These are phyloP conservation scores for Rhadinocentrus ornatus DNA, from an alignment of 2,797 vertebrate species.

Conservation along the genomic window DNA sequence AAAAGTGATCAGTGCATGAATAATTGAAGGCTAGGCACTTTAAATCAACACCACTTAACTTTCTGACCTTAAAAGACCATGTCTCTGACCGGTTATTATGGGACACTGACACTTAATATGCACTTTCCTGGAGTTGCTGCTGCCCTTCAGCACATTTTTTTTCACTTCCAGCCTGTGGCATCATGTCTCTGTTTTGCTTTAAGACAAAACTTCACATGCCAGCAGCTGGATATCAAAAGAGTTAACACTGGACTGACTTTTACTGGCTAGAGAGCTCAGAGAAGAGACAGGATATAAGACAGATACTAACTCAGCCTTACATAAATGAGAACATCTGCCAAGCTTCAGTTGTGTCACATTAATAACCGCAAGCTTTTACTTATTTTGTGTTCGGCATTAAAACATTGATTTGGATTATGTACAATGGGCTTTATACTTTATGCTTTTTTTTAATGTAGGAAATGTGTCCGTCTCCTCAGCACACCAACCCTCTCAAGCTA, in stretches of 20 bases:
- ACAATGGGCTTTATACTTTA: constrained; percentile 20
- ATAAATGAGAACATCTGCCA: not conserved
- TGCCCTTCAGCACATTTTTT: too few relatives aligned
- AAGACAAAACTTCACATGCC: too few relatives aligned
- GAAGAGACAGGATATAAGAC: not conserved
- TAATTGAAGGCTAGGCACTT: too few relatives aligned
- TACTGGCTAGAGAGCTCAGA: not conserved
- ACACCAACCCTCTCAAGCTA: constrained; percentile 32
- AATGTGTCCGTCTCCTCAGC: constrained; percentile 7
- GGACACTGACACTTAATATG: too few relatives aligned
- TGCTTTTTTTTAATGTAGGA: constrained; percentile 36
- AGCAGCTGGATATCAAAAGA: too few relatives aligned
- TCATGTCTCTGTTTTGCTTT: too few relatives aligned
- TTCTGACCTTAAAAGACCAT: too few relatives aligned
- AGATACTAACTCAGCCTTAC: not conserved
- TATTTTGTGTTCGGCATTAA: constrained; percentile 21
- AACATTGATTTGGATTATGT: constrained; percentile 27
- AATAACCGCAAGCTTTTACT: not conserved
- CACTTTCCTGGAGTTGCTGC: too few relatives aligned
- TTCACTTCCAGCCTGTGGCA: too few relatives aligned
- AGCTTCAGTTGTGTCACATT: not conserved
- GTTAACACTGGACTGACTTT: not conserved
- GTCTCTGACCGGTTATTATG: too few relatives aligned
- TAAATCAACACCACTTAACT: too few relatives aligned
- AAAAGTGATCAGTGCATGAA: too few relatives aligned